phyloP scores from a whole-genome alignment of 2,113 vertebrate species.

The Ceyx melanurus region DNA sequence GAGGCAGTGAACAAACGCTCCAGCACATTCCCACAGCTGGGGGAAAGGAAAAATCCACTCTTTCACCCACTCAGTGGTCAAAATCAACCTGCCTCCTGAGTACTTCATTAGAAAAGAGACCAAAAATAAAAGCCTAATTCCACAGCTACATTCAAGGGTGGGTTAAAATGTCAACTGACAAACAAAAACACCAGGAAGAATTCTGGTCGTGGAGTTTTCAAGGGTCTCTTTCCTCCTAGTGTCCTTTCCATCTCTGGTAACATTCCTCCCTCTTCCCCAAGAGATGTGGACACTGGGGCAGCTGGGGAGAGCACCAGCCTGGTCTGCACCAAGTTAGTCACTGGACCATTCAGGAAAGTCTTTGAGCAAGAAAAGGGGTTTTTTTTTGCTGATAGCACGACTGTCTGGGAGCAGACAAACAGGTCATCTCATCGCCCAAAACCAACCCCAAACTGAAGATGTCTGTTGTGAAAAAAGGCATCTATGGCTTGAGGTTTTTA shows the following conservation, averaged over 20 bases:
- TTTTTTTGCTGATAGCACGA: background rate
- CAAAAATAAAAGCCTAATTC: background rate
- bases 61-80: background rate
- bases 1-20: background rate
- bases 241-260: background rate
- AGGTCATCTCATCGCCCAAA: background rate
- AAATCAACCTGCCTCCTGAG: background rate
- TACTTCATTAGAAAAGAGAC: background rate
- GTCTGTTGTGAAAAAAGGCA: background rate
- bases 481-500: background rate
- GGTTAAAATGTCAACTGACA: background rate
- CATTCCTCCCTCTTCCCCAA: background rate
- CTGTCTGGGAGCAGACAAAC: background rate
- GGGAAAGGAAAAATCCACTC: background rate
- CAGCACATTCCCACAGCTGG: background rate
- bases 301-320: background rate
- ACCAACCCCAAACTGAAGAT: background rate
- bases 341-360: background rate
- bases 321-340: background rate
- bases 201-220: background rate
- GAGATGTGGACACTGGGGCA: background rate
- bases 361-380: background rate
- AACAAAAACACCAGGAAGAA: background rate
- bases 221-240: background rate
- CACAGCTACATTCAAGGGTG: background rate